A percentile compares a stretch with the other conserved stretches of the same genome.
Evolutionary conservation across 2,113 vertebrate species (phyloP).

Genomic region (Capricornis sumatraensis): DNA sequence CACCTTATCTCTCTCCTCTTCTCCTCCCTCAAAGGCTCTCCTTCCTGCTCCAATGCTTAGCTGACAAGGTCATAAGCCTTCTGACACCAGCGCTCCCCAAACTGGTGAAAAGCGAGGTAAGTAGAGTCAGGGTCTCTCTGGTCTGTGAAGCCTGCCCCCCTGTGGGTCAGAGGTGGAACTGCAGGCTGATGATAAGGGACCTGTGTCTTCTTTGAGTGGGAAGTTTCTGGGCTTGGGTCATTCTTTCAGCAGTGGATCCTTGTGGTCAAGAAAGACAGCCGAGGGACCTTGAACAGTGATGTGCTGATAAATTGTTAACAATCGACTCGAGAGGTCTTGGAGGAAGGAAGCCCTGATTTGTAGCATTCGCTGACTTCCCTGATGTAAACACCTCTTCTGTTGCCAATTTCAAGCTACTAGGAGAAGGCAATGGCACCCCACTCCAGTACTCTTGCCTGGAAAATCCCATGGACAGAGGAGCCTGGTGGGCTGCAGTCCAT

Average conservation of each 20-base stretch:
- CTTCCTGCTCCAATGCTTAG: conserved; percentile 45
- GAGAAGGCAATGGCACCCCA: too few relatives aligned
- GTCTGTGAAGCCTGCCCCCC: not conserved
- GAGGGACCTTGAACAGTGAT: not conserved
- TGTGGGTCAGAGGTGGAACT: not conserved
- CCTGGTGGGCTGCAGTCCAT: too few relatives aligned
- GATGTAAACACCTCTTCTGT: not conserved
- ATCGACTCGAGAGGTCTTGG: not conserved
- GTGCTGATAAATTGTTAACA: not conserved
- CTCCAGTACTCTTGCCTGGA: too few relatives aligned
- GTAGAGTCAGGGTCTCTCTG: not conserved
- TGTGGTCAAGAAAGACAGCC: not conserved
- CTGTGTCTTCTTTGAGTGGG: not conserved
- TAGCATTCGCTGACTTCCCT: not conserved
- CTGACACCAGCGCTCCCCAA: conserved; percentile 58
- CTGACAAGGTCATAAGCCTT: conserved; percentile 20
- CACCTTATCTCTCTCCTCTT: not conserved
- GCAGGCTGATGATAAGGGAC: not conserved
- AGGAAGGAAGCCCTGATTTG: not conserved
- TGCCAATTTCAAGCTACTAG: not conserved
- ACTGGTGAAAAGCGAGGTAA: conserved; percentile 63
- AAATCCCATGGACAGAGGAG: too few relatives aligned
- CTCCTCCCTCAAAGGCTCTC: conserved; percentile 38
- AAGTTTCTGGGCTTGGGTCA: not conserved
- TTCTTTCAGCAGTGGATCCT: not conserved